Percentiles rank a stretch among this genome's conserved stretches.
These are phyloP conservation scores for Lasiurus cinereus DNA, from an alignment of 2,113 vertebrate species.

Conservation along the genomic window DNA sequence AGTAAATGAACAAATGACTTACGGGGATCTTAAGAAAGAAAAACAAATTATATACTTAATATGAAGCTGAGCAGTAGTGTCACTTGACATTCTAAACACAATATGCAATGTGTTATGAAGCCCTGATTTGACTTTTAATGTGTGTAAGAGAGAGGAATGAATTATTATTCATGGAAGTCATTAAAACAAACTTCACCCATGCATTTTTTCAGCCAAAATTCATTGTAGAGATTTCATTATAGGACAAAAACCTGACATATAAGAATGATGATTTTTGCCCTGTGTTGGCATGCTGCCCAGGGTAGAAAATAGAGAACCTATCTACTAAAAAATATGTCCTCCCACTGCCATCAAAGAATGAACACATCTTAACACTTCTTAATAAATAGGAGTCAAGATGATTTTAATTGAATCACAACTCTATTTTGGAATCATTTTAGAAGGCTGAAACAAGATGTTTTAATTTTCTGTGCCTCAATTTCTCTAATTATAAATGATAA, in stretches of 20 bases:
- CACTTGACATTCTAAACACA: background rate
- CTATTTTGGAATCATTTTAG: background rate
- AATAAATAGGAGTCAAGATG: background rate
- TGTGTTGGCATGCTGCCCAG: conserved; percentile 9
- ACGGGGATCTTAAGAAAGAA: background rate
- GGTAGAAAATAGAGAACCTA: background rate
- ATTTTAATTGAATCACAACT: conserved; percentile 36
- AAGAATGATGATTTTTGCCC: conserved; percentile 45
- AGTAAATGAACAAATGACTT: background rate
- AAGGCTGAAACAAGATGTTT: background rate
- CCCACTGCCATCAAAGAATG: background rate
- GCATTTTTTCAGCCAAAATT: conserved; percentile 40
- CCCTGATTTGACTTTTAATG: background rate
- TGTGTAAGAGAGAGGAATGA: background rate
- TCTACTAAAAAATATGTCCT: background rate
- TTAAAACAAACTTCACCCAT: conserved; percentile 27
- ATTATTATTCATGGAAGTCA: conserved; percentile 7
- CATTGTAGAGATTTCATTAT: conserved; percentile 29
- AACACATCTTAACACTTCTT: conserved; percentile 5
- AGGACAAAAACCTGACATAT: conserved; percentile 21
- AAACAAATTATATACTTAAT: background rate
- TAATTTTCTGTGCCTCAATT: background rate
- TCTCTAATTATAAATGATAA: background rate
- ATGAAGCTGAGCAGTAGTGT: background rate
- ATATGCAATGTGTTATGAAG: background rate